Base-by-base conservation (phyloP, 1,140 invertebrate species). In the Agrypnia vestita region DNA sequence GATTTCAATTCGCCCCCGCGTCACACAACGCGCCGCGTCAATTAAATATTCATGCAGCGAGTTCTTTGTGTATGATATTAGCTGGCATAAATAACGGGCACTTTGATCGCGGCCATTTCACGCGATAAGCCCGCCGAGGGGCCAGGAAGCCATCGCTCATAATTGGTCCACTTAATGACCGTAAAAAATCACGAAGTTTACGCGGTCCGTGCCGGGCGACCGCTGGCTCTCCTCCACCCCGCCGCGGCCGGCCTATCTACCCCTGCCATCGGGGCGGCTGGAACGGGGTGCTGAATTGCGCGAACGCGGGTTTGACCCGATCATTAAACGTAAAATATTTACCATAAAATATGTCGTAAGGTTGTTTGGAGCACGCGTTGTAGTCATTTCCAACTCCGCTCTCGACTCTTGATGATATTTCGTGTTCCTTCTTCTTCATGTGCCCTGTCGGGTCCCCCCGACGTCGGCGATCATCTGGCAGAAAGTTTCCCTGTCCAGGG, bases 131-230 rank as follows among this genome's bases (percentile, higher is more conserved):
- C 12, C 76, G 79, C 76, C 79, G 76, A 80, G 79, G 17, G 53
- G 51, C n/a, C 79, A 77, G 79, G 79, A 80, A 80, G 79, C 46
- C 79, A 72, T 80, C 72, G 79, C 47, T 80, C 79, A 80, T 80
- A 80, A 80, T 80, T 80, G 79, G 74, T 72, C 72, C 73, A 17
- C 43, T 44, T 80, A 80, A 80, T 80, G 79, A 80, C 79, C 74
- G 61, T 80, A 80, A 80, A 80, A 80, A 80, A 80, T 80, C 79
- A 77, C 74, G 35, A 80, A 77, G 62, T 80, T 74, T 64, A 46
- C 47, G 47, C 67, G 21, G 15, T 71, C 15, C 17, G 67, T 0
- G 15, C 9, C 0, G 19, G 46, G 67, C 21, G 15, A 8, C 10
- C 21, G 43, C 12, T 46, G 4, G 0, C 4, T 21, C 56, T 1